A percentile compares a stretch with the other conserved stretches of the same genome.
phyloP scores from a whole-genome alignment of 2,797 vertebrate genomes.

The Sebastes elongatus region DNA sequence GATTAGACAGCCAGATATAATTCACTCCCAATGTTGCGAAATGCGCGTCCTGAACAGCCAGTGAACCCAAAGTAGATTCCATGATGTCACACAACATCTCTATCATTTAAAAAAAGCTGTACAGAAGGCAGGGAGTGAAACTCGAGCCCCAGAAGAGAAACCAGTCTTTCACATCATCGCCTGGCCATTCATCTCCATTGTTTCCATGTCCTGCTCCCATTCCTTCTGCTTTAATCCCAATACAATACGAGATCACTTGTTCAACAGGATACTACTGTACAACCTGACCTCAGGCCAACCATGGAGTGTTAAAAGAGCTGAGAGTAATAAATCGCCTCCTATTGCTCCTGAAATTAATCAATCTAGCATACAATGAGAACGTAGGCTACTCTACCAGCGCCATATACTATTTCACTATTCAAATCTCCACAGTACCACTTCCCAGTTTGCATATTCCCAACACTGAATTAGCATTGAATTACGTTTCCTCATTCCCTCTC shows the following conservation, averaged over 20 bases:
- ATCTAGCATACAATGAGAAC: slow-evolving; percentile 33
- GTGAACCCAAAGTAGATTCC: slow-evolving; percentile 63
- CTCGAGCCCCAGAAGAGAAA: background rate
- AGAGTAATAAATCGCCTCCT: slow-evolving; percentile 38
- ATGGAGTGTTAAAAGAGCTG: slow-evolving; percentile 12
- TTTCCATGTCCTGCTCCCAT: slow-evolving; percentile 14
- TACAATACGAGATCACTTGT: slow-evolving; percentile 28
- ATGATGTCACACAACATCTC: slow-evolving; percentile 61
- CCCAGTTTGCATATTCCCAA: slow-evolving; percentile 48
- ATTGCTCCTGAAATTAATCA: slow-evolving; percentile 44
- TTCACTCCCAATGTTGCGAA: slow-evolving; percentile 58
- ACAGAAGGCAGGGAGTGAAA: slow-evolving; percentile 12
- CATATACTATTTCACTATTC: slow-evolving; percentile 52
- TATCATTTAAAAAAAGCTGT: slow-evolving; percentile 25
- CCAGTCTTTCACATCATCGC: background rate
- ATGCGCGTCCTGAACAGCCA: slow-evolving; percentile 53
- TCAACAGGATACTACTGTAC: slow-evolving; percentile 33
- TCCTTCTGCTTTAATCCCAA: slow-evolving; percentile 22
- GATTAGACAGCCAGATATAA: slow-evolving; percentile 75
- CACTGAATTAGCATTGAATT: slow-evolving; percentile 65
- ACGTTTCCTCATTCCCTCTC: slow-evolving; percentile 55
- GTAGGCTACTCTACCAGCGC: slow-evolving; percentile 1
- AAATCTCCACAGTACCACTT: slow-evolving; percentile 52
- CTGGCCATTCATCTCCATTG: slow-evolving; percentile 15
- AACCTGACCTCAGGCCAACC: slow-evolving; percentile 33